Percentiles rank a stretch among this genome's conserved stretches.
phyloP scores from a whole-genome alignment of 1,140 invertebrate species.

The Sipha flava region DNA sequence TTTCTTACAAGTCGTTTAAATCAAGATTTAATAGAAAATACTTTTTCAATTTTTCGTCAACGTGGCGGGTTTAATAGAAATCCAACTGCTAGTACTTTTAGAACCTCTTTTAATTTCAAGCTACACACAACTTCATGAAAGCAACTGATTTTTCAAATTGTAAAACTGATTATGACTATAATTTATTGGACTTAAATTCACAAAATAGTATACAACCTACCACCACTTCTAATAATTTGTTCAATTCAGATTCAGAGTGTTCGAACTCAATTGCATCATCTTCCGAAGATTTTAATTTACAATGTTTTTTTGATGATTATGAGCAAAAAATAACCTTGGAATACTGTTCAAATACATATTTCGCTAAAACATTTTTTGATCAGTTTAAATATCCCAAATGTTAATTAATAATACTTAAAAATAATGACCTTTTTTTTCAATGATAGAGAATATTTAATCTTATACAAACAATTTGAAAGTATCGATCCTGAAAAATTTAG shows the following conservation, averaged over 20 bases:
- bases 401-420: neutral
- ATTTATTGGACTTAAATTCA: too few relatives aligned
- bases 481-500: neutral
- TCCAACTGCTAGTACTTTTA: neutral
- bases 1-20: neutral
- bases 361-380: neutral
- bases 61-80: neutral
- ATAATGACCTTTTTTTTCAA: neutral
- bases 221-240: neutral
- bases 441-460: neutral
- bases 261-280: neutral
- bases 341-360: neutral
- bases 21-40: neutral
- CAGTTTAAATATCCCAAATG: neutral
- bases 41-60: neutral
- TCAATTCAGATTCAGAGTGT: neutral
- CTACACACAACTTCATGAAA: neutral
- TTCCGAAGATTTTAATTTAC: neutral
- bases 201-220: too few relatives aligned
- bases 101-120: neutral
- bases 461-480: neutral
- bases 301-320: neutral
- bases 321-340: neutral
- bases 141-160: neutral
- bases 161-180: neutral